Evolutionary conservation across 30 jellyfish, hydroid and myxozoan genomes (phyloP).

Genomic region (Turritopsis rubra): DNA sequence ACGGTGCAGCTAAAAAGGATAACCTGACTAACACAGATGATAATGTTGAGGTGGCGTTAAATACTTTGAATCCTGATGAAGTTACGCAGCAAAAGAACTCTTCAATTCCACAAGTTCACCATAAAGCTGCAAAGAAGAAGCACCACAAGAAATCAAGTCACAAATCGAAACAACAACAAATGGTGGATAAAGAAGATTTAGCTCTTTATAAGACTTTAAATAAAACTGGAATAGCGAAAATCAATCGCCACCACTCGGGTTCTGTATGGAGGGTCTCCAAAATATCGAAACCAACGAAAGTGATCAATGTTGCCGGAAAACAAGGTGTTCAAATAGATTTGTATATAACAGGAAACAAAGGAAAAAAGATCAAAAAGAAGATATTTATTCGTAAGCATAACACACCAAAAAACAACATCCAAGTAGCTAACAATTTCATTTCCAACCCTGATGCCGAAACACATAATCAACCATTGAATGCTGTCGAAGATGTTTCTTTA

Average conservation of each 20-base stretch:
- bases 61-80: background rate
- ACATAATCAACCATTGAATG: background rate
- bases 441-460: background rate
- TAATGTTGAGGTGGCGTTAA: background rate
- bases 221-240: background rate
- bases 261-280: conserved; percentile 15
- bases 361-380: conserved; percentile 10
- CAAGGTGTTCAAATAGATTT: conserved; percentile 31
- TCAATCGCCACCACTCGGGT: conserved; percentile 8
- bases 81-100: background rate
- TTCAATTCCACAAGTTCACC: background rate
- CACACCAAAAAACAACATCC: conserved; percentile 8
- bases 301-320: conserved; percentile 10
- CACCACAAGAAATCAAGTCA: background rate
- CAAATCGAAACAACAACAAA: background rate
- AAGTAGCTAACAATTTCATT: conserved; percentile 7
- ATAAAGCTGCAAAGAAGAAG: background rate
- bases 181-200: background rate
- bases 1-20: background rate
- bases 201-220: background rate
- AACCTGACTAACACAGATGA: background rate
- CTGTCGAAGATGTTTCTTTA: conserved; percentile 29
- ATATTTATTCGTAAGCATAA: conserved; percentile 3
- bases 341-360: conserved; percentile 25
- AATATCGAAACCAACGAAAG: background rate